Evolutionary conservation across 1,140 invertebrate species (phyloP).

Genomic region (Panonychus citri): DNA sequence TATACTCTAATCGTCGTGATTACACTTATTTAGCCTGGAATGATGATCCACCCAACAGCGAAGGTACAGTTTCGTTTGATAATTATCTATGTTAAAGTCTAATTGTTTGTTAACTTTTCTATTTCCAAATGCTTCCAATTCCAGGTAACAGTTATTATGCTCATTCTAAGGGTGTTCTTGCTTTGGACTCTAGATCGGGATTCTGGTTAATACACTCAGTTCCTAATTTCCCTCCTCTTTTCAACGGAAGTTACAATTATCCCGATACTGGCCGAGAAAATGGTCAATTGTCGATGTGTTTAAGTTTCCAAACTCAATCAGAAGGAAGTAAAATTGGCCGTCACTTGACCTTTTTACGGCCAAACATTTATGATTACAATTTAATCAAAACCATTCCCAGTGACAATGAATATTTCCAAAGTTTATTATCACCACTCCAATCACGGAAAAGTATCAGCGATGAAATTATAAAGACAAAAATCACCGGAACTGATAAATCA

Average conservation of each 20-base stretch:
- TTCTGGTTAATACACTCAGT: conserved; percentile 80
- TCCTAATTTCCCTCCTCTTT: conserved; percentile 41
- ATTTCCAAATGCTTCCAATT: too few species aligned
- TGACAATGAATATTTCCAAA: not conserved
- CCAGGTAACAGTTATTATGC: not conserved
- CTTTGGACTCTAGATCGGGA: conserved; percentile 39
- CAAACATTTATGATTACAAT: conserved; percentile 13
- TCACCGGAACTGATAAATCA: not conserved
- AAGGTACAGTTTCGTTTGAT: not conserved
- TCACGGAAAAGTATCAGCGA: not conserved
- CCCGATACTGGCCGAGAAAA: not conserved
- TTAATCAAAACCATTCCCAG: not conserved
- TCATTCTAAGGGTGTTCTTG: conserved; percentile 33
- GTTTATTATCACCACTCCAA: not conserved
- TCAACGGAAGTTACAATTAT: not conserved
- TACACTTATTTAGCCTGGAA: conserved; percentile 7
- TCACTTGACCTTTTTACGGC: not conserved
- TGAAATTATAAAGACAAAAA: not conserved
- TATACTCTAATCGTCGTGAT: not conserved
- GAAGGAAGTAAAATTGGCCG: not conserved
- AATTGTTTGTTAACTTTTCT: not conserved
- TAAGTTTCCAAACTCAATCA: not conserved
- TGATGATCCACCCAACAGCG: conserved; percentile 6
- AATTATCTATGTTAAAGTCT: not conserved
- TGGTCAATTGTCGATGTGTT: not conserved